Evolutionary conservation across 1,140 invertebrate genomes (phyloP), one percentile per base, ranked within the genome.

Genomic region (Sitodiplosis mosellana): DNA sequence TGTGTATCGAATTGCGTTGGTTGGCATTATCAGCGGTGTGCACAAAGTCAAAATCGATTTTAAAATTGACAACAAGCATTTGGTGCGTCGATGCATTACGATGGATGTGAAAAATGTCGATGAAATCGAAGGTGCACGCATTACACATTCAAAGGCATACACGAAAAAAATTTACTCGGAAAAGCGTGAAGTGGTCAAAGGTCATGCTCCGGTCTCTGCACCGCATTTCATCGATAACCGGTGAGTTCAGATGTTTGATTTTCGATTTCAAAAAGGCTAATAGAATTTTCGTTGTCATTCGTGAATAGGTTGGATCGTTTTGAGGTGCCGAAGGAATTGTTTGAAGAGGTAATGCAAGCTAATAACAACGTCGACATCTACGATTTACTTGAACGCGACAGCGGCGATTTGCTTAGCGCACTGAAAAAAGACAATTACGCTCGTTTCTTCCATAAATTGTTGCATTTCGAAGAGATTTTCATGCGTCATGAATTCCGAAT

Each of bases 381-480:
- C 15, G 57, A 63, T 38, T 66, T 37, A 52, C 49, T 63, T 36
- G 59, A 55, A 56, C 68, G 56, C 33, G 45, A 59, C 40, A 60
- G 61, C 55, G 71, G 74, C 6, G 72, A 54, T 51, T 51, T 81
- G 10, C 44, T 52, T 8, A 54, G 71, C 34, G 53, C 58, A 14
- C 63, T 83, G 5, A 64, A 52, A 33, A 63, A 71, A 6, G 45
- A 56, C 5, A 80, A 73, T 55, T 83, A 83, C 54, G 66, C 56
- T 49, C 65, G 76, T 19, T 70, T 71, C 55, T 87, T 90, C 61
- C 73, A 80, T 46, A 59, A 69, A 17, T 65, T 91, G 20, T 55
- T 93, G 2, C 78, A 81, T 59, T 64, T 91, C 34, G 87, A 92
- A 63, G 87, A 91, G 71, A 73, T 81, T 37, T 66, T 72, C 55